A percentile compares a stretch with the other conserved stretches of the same genome.
Conservation (phyloP, 2,113 vertebrate species). For the Plestiodon gilberti region DNA sequence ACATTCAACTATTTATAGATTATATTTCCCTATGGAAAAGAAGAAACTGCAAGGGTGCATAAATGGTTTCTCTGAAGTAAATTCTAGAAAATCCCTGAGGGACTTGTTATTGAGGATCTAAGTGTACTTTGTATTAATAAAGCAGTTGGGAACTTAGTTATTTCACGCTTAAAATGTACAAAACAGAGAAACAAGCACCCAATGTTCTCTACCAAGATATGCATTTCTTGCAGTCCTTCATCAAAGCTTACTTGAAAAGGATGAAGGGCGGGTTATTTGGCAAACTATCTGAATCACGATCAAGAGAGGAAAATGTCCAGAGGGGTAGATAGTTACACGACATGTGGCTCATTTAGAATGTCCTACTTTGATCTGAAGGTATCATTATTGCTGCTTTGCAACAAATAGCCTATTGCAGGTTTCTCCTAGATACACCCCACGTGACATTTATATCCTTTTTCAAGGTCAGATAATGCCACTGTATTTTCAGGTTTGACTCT, state of each 20-base stretch:
- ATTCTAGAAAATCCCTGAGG: not conserved
- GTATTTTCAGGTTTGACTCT: not conserved
- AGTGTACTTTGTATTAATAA: not conserved
- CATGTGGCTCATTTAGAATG: not conserved
- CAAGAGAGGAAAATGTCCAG: constrained; percentile 26
- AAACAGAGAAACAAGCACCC: not conserved
- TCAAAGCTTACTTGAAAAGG: not conserved
- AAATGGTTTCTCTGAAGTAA: not conserved
- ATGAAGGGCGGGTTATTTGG: not conserved
- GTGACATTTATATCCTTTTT: not conserved
- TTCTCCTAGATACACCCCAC: not conserved
- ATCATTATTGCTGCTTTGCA: not conserved
- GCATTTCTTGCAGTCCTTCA: not conserved
- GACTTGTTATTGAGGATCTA: not conserved
- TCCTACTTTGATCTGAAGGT: not conserved
- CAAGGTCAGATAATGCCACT: not conserved
- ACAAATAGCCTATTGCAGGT: not conserved
- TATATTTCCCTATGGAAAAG: not conserved
- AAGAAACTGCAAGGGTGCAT: too few relatives aligned
- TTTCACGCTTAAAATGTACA: not conserved
- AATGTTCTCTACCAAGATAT: not conserved
- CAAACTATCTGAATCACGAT: not conserved
- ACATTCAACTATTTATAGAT: not conserved
- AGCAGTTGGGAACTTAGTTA: not conserved
- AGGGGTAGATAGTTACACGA: constrained; percentile 3